phyloP scores from a whole-genome alignment of 2,113 vertebrate species.

The Campylomormyrus tamandua region DNA sequence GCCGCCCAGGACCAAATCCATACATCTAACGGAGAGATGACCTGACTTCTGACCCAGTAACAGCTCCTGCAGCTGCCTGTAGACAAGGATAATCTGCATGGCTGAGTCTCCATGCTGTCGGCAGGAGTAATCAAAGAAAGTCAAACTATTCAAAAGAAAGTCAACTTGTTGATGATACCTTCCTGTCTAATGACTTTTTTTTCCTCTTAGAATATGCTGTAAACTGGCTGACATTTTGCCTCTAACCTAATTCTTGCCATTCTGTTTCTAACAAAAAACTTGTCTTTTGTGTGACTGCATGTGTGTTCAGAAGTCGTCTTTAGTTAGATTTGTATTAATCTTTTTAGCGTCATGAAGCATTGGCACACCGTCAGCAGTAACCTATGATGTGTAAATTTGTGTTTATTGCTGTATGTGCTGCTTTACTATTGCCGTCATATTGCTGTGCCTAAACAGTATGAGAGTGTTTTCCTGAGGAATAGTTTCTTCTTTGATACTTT shows the following conservation, averaged over 20 bases:
- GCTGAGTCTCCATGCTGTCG: background rate
- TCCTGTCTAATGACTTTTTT: background rate
- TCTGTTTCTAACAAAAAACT: constrained; percentile 6
- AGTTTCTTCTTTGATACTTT: background rate
- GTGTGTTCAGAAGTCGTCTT: background rate
- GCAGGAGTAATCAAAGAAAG: background rate
- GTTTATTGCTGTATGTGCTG: background rate
- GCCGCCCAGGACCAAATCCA: background rate
- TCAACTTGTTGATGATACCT: background rate
- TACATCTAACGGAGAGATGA: background rate
- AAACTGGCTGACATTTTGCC: background rate
- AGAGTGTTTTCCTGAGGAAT: background rate
- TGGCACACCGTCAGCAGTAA: background rate
- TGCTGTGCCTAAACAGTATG: background rate
- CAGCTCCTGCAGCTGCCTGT: background rate
- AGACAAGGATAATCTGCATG: background rate
- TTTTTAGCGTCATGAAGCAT: background rate
- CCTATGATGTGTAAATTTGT: background rate
- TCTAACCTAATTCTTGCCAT: constrained; percentile 2
- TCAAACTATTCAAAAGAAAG: background rate
- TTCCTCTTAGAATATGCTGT: background rate
- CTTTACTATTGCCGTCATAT: background rate
- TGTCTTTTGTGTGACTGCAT: background rate
- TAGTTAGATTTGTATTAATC: background rate
- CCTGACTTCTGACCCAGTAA: background rate